A percentile compares a stretch with the other conserved stretches of the same genome.
Conservation (phyloP, 2,888 invertebrate species). For the Cephus sareptanus region DNA sequence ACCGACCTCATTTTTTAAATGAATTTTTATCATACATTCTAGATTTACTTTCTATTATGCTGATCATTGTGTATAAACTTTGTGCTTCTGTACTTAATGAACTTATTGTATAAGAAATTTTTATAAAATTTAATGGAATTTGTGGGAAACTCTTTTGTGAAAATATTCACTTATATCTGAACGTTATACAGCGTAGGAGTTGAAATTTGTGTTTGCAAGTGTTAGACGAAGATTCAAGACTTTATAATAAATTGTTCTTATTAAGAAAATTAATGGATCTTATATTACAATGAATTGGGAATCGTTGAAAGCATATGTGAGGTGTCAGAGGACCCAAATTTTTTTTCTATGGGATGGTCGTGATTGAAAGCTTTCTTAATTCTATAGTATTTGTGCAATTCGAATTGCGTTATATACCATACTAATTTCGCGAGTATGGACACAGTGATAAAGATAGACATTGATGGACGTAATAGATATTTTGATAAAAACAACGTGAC, state of each 20-base stretch:
- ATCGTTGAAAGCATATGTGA: neutral
- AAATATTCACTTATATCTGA: neutral
- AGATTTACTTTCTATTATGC: neutral
- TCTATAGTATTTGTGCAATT: neutral
- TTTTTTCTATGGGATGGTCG: no score
- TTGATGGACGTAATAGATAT: neutral
- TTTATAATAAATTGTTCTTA: neutral
- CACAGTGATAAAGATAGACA: neutral
- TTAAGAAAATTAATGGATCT: neutral
- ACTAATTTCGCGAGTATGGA: neutral
- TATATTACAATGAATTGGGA: neutral
- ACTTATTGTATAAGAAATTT: neutral
- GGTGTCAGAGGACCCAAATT: neutral
- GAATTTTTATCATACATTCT: neutral
- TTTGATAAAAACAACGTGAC: neutral
- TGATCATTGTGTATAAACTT: neutral
- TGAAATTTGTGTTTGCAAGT: neutral
- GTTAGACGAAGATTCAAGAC: neutral
- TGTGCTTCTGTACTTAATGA: neutral
- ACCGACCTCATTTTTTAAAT: neutral
- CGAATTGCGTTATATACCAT: neutral
- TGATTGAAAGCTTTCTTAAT: neutral
- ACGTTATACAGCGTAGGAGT: neutral
- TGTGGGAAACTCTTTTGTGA: neutral
- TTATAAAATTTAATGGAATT: no score